A percentile compares a stretch with the other conserved stretches of the same genome.
phyloP scores from a whole-genome alignment of 1,140 invertebrate species.

The Panagrolaimus sp. region DNA sequence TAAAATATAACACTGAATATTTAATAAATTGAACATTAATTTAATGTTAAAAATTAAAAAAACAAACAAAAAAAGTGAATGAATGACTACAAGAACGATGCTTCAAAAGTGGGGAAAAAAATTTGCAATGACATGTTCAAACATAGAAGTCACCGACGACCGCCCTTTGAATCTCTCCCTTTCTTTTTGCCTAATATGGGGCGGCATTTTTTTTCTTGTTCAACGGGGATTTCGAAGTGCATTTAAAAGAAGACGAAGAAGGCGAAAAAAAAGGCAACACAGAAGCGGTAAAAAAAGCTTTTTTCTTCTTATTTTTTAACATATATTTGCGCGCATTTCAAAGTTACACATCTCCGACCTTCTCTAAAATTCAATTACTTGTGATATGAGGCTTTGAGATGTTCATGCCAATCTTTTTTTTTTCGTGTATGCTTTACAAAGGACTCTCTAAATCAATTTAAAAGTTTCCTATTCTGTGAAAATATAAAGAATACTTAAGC shows the following conservation, averaged over 20 bases:
- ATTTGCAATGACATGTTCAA: too few species aligned
- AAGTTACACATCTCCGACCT: neutral
- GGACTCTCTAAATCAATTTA: conserved; percentile 13
- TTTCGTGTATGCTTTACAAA: neutral
- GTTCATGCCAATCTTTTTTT: neutral
- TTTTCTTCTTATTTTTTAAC: neutral
- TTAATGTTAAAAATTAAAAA: too few species aligned
- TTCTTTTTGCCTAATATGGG: neutral
- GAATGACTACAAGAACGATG: too few species aligned
- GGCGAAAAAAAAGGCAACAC: neutral
- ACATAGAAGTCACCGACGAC: too few species aligned
- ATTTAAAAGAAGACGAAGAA: neutral
- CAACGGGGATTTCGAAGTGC: neutral
- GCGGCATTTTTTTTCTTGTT: neutral
- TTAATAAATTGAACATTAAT: too few species aligned
- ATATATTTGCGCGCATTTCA: conserved; percentile 4
- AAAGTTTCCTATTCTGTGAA: neutral
- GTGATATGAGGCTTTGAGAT: conserved; percentile 14
- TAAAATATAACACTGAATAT: too few species aligned
- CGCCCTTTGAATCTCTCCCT: neutral
- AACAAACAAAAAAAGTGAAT: too few species aligned
- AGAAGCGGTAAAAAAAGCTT: neutral
- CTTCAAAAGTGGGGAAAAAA: too few species aligned
- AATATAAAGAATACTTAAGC: neutral
- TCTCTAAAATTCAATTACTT: conserved; percentile 11